These are phyloP conservation scores for Trisateles emortualis DNA, from an alignment of 2,888 invertebrate species.

Conservation along the genomic window DNA sequence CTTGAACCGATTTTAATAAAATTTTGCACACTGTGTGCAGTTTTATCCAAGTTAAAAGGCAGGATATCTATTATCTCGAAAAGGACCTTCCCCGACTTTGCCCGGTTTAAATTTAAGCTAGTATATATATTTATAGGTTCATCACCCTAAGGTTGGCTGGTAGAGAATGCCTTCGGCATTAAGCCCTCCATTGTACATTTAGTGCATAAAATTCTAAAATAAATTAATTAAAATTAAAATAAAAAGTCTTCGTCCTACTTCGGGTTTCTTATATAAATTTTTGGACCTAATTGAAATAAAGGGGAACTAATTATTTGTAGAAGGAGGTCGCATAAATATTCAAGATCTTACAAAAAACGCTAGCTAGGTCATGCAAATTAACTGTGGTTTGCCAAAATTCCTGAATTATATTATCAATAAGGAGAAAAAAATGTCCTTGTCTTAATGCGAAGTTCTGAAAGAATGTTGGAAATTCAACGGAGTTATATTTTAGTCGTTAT, in stretches of 20 bases:
- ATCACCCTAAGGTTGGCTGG: no score
- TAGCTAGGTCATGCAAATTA: not conserved
- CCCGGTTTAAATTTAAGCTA: no score
- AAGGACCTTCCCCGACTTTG: no score
- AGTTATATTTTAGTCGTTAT: not conserved
- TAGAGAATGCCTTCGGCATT: no score
- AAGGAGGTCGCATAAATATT: conserved; percentile 7
- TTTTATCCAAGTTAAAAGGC: no score
- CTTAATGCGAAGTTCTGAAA: not conserved
- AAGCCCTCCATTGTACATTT: no score
- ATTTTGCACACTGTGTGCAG: no score
- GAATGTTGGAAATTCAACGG: not conserved
- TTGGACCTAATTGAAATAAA: not conserved
- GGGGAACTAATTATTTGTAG: not conserved
- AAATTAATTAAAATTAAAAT: no score
- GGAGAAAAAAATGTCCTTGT: not conserved
- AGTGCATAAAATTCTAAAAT: no score
- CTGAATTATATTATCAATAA: not conserved
- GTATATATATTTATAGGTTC: no score
- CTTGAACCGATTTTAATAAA: no score
- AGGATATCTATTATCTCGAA: no score
- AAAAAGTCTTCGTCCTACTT: not conserved
- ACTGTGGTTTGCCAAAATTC: conserved; percentile 1
- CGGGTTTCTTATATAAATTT: not conserved
- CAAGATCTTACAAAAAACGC: conserved; percentile 1